Conservation (phyloP, 2,888 invertebrate species). For the Trypoxylon attenuatum region DNA sequence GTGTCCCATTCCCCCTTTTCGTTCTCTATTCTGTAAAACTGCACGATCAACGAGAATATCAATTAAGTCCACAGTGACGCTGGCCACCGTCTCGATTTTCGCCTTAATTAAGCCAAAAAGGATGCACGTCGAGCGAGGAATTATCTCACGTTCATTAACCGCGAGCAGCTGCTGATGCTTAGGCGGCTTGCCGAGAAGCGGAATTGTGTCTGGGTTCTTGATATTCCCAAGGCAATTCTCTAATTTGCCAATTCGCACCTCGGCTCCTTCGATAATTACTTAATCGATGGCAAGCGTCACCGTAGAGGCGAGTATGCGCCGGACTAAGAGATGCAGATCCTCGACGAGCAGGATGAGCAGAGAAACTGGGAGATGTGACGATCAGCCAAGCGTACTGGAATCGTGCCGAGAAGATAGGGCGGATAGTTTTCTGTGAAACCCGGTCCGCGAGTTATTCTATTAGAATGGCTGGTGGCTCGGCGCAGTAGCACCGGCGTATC, state of each 20-base stretch:
- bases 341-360: not conserved
- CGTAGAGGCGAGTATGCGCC: not conserved
- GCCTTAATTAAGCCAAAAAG: not conserved
- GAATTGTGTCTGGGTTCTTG: slow-evolving; percentile 18
- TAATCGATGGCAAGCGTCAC: slow-evolving; percentile 60
- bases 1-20: not conserved
- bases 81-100: not conserved
- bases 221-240: slow-evolving; percentile 42
- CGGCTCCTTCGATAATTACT: slow-evolving; percentile 57
- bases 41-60: not conserved
- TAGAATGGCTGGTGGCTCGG: slow-evolving; percentile 58
- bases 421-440: slow-evolving; percentile 59
- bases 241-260: slow-evolving; percentile 50
- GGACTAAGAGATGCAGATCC: not conserved
- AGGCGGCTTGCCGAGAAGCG: slow-evolving; percentile 26
- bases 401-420: slow-evolving; percentile 18
- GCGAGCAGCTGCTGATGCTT: no score
- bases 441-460: slow-evolving; percentile 64
- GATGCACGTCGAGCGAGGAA: not conserved
- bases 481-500: slow-evolving; percentile 63
- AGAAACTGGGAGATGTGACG: slow-evolving; percentile 9
- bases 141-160: not conserved
- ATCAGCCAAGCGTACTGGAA: not conserved
- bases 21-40: no score
- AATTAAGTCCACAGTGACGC: not conserved